Evolutionary conservation across 2,797 vertebrate species (phyloP), one percentile per base, ranked within the genome.

Genomic region (Gallirallus australis): DNA sequence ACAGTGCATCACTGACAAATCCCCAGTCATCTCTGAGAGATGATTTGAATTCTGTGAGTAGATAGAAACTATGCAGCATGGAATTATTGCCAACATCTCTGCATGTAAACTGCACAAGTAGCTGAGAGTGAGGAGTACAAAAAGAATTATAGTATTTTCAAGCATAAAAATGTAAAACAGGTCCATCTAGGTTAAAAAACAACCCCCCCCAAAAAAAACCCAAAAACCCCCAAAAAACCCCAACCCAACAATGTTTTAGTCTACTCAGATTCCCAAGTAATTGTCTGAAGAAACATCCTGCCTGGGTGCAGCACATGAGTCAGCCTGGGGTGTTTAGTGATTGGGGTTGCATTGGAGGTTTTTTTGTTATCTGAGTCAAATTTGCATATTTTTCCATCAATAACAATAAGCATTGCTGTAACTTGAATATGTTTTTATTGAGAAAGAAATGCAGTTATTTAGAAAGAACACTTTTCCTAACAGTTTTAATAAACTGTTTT

Each of bases 61-160:
- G 61, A 28, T 14, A 45, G 21, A 84, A 89, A 68, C 11, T 30
- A 21, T 17, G 20, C 14, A 69, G 35, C 0, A 1, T 0, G 1
- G 20, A 59, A 24, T 60, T 60, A 42, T 37, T 79, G 47, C 11
- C 61, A 75, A 8, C 4, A 28, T 31, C 17, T 90, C 54, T 37
- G 23, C 24, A n/a, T 50, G 15, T 33, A 83, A 73, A 69, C 9
- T 50, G 21, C 5, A n/a, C 4, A 56, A 70, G 23, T 1, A 3
- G 2, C 11, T 71, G 30, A 45, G 33, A 65, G 17, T 66, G 4
- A 42, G 11, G 9, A 78, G 4, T 82, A 76, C 40, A 18, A 53
- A 84, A 94, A 76, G 47, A 0, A 48, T 61, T 76, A 18, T n/a
- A 53, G 0, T 47, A 24, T n/a, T n/a, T 82, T 23, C 33, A 64